Evolutionary conservation across 2,113 vertebrate species (phyloP), one percentile per base, ranked within the genome.

Genomic region (Mohoua ochrocephala): DNA sequence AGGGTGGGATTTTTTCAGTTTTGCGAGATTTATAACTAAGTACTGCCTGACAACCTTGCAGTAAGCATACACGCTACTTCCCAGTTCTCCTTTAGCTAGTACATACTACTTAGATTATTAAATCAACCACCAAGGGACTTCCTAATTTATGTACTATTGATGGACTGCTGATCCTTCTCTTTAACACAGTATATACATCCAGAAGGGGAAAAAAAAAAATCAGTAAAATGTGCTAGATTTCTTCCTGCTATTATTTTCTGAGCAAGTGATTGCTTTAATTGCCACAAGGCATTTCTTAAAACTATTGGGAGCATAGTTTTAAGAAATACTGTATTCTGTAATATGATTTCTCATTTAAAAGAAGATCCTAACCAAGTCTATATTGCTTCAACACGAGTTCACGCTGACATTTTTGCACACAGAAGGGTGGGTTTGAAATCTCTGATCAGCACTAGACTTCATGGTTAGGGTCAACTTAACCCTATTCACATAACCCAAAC

Each of bases 231-330:
- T 76, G 57, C 61, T 53, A 68, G 31, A 64, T 79, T 57, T 69
- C 61, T 82, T 64, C 61, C 45, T 39, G 69, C 42, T 73, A 56
- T 53, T 91, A 71, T 69, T 76, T 89, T 54, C 53, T 73, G 49
- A 71, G 69, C 27, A 47, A 89, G 56, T 0, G 0, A 59, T 35
- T 68, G 69, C 91, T 93, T 84, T 89, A 93, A 94, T 69, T 73
- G 41, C 74, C 63, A 89, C 53, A 83, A 87, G 78, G 65, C 70
- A 57, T 87, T 94, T 93, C 78, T 61, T 90, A 74, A 75, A 96
- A 80, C 47, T 85, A 27, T 13, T 80, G 10, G 59, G 63, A 96
- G 59, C 59, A 88, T 59, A 91, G n/a, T n/a, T n/a, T n/a, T n/a
- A n/a, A n/a, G n/a, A n/a, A n/a, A n/a, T n/a, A n/a, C n/a, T 70